Conservation (phyloP, 2,113 vertebrate genomes). For the Condylura cristata region DNA sequence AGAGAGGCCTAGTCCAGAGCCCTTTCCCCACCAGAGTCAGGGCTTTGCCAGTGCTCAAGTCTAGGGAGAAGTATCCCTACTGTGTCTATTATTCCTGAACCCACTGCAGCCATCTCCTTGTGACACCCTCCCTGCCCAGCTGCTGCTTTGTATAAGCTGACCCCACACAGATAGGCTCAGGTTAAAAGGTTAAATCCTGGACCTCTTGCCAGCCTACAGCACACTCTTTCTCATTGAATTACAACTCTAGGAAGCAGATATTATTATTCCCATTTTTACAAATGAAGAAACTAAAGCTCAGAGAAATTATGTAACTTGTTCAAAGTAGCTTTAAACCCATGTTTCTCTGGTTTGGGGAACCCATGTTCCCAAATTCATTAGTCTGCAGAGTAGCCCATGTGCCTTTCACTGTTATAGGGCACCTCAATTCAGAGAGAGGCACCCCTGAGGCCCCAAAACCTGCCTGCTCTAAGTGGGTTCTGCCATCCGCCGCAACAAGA, state of each 20-base stretch:
- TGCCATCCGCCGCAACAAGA: no score
- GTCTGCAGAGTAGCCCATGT: neutral
- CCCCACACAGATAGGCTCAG: neutral
- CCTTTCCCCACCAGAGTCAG: neutral
- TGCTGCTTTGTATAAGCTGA: neutral
- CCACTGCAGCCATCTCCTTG: neutral
- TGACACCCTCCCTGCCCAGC: neutral
- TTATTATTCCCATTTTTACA: conserved; percentile 22
- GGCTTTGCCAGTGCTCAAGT: neutral
- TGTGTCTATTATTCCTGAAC: neutral
- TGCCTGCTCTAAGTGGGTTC: no score
- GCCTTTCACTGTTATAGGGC: no score
- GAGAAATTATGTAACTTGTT: neutral
- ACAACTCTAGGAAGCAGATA: neutral
- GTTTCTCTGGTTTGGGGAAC: neutral
- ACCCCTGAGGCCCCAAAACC: no score
- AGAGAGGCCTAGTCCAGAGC: neutral
- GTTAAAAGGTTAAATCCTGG: neutral
- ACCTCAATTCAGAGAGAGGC: no score
- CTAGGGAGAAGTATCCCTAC: neutral
- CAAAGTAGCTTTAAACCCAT: neutral
- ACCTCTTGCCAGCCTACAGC: neutral
- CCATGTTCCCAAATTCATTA: neutral
- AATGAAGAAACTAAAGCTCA: neutral
- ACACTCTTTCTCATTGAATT: neutral